Percentiles rank a stretch among this genome's conserved stretches.
These are phyloP conservation scores for Andrena camellia DNA, from an alignment of 2,888 invertebrate genomes.

Conservation along the genomic window DNA sequence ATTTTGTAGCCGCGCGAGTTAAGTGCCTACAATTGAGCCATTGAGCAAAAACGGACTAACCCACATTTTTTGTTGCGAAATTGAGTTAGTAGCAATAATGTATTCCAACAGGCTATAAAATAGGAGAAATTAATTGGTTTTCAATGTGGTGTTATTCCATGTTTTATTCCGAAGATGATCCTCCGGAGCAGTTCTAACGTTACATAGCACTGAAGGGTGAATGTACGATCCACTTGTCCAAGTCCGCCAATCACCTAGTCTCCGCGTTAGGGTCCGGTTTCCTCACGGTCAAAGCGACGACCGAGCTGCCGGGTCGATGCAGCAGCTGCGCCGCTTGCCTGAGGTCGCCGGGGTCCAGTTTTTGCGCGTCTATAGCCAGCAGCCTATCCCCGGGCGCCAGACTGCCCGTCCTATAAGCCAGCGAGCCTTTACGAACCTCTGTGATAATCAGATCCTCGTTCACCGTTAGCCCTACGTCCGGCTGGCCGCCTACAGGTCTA, in stretches of 20 bases:
- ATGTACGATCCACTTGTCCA: not conserved
- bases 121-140: too few species aligned
- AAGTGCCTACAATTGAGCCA: too few species aligned
- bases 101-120: too few species aligned
- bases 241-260: slow-evolving; percentile 71
- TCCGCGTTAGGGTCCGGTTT: slow-evolving; percentile 80
- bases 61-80: too few species aligned
- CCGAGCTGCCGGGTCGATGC: slow-evolving; percentile 83
- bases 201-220: not conserved
- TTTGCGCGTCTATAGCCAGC: slow-evolving; percentile 94
- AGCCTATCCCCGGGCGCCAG: slow-evolving; percentile 94
- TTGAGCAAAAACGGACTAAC: too few species aligned
- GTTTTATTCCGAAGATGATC: too few species aligned
- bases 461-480: slow-evolving; percentile 95
- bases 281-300: slow-evolving; percentile 81
- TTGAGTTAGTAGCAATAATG: too few species aligned
- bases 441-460: slow-evolving; percentile 94
- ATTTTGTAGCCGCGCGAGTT: too few species aligned
- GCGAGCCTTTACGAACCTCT: slow-evolving; percentile 95
- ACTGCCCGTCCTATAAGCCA: slow-evolving; percentile 95
- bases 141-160: too few species aligned
- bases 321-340: slow-evolving; percentile 84
- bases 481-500: slow-evolving; percentile 88
- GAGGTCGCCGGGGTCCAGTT: slow-evolving; percentile 83
- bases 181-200: not conserved